Evolutionary conservation across 2,888 invertebrate species (phyloP).

Genomic region (Morinoia aosen): DNA sequence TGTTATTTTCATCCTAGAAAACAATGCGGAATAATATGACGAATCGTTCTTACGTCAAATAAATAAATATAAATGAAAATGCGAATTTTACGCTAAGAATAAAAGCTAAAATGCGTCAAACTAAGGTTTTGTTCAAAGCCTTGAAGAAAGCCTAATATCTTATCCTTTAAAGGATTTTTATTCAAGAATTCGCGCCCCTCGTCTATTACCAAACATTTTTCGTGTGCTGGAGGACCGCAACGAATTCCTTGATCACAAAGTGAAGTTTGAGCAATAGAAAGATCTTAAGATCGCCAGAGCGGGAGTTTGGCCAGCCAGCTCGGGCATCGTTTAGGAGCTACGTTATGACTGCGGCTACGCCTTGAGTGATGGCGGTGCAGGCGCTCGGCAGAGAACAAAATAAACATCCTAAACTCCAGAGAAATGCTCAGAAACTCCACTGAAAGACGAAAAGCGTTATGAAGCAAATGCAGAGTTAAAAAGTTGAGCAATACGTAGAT

Average conservation of each 20-base stretch:
- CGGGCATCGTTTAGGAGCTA: background rate
- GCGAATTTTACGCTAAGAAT: background rate
- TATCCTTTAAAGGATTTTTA: background rate
- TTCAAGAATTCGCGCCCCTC: background rate
- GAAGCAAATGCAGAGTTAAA: background rate
- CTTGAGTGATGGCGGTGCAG: background rate
- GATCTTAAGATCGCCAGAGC: background rate
- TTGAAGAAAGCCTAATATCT: background rate
- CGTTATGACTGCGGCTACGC: background rate
- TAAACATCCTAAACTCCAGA: background rate
- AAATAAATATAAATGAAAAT: background rate
- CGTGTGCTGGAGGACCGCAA: background rate
- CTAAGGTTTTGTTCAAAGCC: background rate
- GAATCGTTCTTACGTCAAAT: background rate
- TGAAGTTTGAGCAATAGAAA: background rate
- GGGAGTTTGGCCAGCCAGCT: background rate
- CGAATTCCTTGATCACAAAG: background rate
- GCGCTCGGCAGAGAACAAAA: background rate
- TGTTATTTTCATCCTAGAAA: background rate
- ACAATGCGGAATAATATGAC: background rate
- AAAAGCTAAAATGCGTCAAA: background rate
- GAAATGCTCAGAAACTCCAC: background rate
- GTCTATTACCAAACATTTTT: background rate
- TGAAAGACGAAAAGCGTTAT: background rate
- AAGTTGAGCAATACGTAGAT: background rate